Percentiles rank a stretch among this genome's conserved stretches.
phyloP scores from a whole-genome alignment of 2,888 invertebrate species.

The Koerneria pararmatus region DNA sequence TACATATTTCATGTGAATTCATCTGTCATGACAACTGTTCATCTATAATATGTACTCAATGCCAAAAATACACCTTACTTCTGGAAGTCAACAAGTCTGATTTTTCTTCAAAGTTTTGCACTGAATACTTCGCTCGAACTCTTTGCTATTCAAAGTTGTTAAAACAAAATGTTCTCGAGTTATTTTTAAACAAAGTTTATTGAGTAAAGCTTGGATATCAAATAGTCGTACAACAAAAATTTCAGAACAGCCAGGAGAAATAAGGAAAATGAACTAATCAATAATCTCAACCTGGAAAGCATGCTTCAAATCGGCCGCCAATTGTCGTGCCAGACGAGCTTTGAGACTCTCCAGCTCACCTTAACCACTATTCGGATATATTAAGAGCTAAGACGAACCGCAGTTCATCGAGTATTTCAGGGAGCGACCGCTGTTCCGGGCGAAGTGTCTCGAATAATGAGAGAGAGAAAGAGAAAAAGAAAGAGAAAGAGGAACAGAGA shows the following conservation, averaged over 20 bases:
- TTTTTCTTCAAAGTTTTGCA: neutral
- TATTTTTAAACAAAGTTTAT: neutral
- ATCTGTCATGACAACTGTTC: too few relatives aligned
- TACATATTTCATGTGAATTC: too few relatives aligned
- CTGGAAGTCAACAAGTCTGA: neutral
- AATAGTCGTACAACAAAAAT: neutral
- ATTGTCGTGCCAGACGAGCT: constrained; percentile 45
- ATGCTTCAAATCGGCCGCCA: constrained; percentile 47
- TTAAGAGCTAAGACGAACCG: too few relatives aligned
- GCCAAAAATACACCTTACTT: too few relatives aligned
- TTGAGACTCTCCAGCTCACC: constrained; percentile 47
- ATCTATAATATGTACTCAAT: too few relatives aligned
- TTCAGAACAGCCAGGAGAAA: neutral
- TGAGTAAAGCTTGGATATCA: neutral
- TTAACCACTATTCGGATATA: constrained; percentile 31
- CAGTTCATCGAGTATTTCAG: too few relatives aligned
- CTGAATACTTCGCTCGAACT: neutral
- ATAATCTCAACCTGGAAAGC: constrained; percentile 44
- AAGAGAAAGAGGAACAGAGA: too few relatives aligned
- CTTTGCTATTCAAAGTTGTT: neutral
- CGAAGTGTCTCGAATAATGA: too few relatives aligned
- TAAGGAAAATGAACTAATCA: neutral
- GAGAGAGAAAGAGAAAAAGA: too few relatives aligned
- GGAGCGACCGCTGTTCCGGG: too few relatives aligned
- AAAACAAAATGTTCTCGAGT: neutral